Conservation (phyloP, 2,888 invertebrate genomes). For the Leptinotarsa haldemani region DNA sequence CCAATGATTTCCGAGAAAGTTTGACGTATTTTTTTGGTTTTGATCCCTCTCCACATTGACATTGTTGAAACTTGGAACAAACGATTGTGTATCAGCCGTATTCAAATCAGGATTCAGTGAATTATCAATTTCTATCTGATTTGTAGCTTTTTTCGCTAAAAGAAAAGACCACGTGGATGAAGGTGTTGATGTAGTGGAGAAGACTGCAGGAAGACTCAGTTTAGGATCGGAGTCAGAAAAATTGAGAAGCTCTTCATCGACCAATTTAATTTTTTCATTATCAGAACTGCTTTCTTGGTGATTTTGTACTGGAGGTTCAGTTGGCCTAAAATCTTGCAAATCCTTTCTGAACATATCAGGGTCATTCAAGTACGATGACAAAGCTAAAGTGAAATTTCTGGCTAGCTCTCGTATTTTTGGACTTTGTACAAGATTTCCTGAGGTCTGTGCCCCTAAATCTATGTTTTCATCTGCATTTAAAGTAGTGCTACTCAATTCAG, state of each 20-base stretch:
- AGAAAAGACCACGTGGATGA: slow-evolving; percentile 61
- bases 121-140: slow-evolving; percentile 53
- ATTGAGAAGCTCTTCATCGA: slow-evolving; percentile 80
- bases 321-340: slow-evolving; percentile 81
- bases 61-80: slow-evolving; percentile 71
- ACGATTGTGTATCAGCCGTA: slow-evolving; percentile 78
- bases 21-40: slow-evolving; percentile 29
- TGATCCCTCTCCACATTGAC: slow-evolving; percentile 64
- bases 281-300: slow-evolving; percentile 64
- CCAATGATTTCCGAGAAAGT: slow-evolving; percentile 61
- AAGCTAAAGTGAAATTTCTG: slow-evolving; percentile 85
- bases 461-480: slow-evolving; percentile 9
- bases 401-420: slow-evolving; percentile 83
- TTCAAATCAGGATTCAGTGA: slow-evolving; percentile 69
- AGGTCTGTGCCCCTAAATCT: slow-evolving; percentile 7
- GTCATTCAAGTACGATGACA: slow-evolving; percentile 85
- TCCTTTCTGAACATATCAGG: slow-evolving; percentile 84
- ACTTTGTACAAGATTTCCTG: slow-evolving; percentile 56
- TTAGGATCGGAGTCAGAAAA: slow-evolving; percentile 76
- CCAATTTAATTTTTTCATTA: slow-evolving; percentile 21
- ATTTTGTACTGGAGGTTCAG: slow-evolving; percentile 72
- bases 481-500: background rate
- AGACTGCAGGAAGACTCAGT: slow-evolving; percentile 55
- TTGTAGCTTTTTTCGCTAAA: slow-evolving; percentile 50
- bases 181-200: slow-evolving; percentile 65